Evolutionary conservation across 2,888 invertebrate species (phyloP).

Genomic region (Cyclophora punctaria): DNA sequence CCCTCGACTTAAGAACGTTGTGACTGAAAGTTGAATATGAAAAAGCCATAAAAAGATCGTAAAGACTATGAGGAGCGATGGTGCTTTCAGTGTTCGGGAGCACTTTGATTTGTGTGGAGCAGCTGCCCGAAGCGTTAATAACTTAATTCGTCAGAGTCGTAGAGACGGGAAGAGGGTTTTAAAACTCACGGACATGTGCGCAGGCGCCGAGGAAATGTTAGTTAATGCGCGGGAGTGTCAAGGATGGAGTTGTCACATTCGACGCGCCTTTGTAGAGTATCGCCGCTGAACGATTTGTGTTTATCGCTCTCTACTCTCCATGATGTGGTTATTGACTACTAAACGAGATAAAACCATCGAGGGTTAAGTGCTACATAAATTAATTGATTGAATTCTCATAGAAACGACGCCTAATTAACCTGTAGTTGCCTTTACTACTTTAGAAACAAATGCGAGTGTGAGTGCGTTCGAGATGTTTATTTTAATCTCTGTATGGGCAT

Average conservation of each 20-base stretch:
- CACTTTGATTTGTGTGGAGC: conserved; percentile 71
- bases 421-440: too few relatives aligned
- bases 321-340: conserved; percentile 48
- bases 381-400: neutral
- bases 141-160: conserved; percentile 73
- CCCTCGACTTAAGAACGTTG: conserved; percentile 32
- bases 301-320: conserved; percentile 44
- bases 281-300: conserved; percentile 57
- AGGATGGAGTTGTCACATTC: conserved; percentile 41
- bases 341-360: conserved; percentile 32
- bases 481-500: too few relatives aligned
- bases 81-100: conserved; percentile 51
- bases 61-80: conserved; percentile 55
- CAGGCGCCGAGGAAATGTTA: conserved; percentile 55
- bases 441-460: too few relatives aligned
- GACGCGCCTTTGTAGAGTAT: conserved; percentile 29
- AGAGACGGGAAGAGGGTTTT: conserved; percentile 62
- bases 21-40: conserved; percentile 64
- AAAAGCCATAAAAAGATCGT: conserved; percentile 65
- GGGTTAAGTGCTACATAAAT: conserved; percentile 11
- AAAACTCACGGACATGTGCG: conserved; percentile 49
- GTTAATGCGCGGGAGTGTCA: conserved; percentile 46
- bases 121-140: conserved; percentile 71
- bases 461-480: too few relatives aligned
- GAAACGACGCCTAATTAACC: neutral